These are phyloP conservation scores for Neosilurus mollespiculum DNA, from an alignment of 2,797 vertebrate genomes.

Conservation along the genomic window DNA sequence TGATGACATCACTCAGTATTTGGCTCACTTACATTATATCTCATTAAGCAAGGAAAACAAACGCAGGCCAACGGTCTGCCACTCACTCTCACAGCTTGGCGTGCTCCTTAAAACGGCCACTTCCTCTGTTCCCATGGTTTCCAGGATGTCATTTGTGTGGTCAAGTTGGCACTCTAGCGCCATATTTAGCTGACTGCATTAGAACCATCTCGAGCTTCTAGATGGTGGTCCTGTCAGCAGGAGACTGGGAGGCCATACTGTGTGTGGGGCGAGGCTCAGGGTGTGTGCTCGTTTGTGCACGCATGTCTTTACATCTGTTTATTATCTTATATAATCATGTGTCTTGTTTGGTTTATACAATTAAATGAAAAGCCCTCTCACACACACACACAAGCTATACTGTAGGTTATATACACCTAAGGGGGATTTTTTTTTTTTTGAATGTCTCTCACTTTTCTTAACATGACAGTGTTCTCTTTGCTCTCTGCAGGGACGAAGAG, in stretches of 20 bases:
- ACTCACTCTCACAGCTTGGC: conserved; percentile 61
- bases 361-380: conserved; percentile 21
- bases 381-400: conserved; percentile 12
- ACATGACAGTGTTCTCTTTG: neutral
- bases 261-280: conserved; percentile 45
- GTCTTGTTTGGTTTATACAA: conserved; percentile 20
- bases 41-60: conserved; percentile 75
- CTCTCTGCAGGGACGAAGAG: conserved; percentile 84
- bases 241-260: conserved; percentile 43
- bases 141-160: conserved; percentile 71
- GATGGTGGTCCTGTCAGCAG: conserved; percentile 43
- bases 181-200: conserved; percentile 69
- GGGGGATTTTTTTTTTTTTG: neutral
- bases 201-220: conserved; percentile 44
- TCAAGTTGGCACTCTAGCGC: conserved; percentile 58
- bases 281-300: conserved; percentile 32
- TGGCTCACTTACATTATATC: conserved; percentile 64
- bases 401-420: neutral
- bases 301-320: conserved; percentile 34
- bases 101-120: conserved; percentile 60
- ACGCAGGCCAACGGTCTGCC: conserved; percentile 64
- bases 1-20: conserved; percentile 65
- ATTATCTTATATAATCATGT: conserved; percentile 28
- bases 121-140: conserved; percentile 68
- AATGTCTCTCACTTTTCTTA: neutral